Evolutionary conservation across 2,797 vertebrate species (phyloP), one percentile per base, ranked within the genome.

Genomic region (Acanthurus lineatus): DNA sequence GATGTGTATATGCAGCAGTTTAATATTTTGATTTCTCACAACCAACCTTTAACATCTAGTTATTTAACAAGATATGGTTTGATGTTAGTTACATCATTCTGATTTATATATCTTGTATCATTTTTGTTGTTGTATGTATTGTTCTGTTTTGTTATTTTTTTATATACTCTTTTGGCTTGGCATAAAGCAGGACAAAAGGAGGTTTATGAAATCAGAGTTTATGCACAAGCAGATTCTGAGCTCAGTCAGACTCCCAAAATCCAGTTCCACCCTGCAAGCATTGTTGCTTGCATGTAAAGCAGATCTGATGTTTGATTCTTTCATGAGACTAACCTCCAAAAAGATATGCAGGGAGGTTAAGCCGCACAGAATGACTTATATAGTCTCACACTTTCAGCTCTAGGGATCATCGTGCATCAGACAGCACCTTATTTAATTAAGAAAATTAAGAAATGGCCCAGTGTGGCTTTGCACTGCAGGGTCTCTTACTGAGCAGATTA

Each of bases 341-440:
- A 28, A 49, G n/a, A 47, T 47, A 38, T 4, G n/a, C 11, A 12
- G 16, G 9, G 51, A 57, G 51, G 52, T 44, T 35, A 20, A 52
- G 47, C 48, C n/a, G 14, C 32, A 40, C 16, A 12, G 48, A 73
- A 28, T 25, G 67, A 59, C 64, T 87, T 68, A 82, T 54, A 71
- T 54, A 71, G 64, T 51, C 53, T 60, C 60, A 75, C 32, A 60
- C 58, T 71, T 73, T 78, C 49, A 58, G 61, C 58, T 35, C 12
- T 3, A 66, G 73, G 76, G 82, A 78, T 90, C 83, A 57, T 63
- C 65, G 77, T 72, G 60, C 40, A 69, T 86, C 68, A 85, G 65
- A 77, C 51, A 69, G 76, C 40, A 73, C 63, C 49, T 80, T 84
- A 87, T 92, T 90, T 81, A 87, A 92, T 93, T 88, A 87, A 78